These are phyloP conservation scores for Epizoanthus stellaris DNA, from an alignment of 92 coral and sea anemone genomes.

Conservation along the genomic window DNA sequence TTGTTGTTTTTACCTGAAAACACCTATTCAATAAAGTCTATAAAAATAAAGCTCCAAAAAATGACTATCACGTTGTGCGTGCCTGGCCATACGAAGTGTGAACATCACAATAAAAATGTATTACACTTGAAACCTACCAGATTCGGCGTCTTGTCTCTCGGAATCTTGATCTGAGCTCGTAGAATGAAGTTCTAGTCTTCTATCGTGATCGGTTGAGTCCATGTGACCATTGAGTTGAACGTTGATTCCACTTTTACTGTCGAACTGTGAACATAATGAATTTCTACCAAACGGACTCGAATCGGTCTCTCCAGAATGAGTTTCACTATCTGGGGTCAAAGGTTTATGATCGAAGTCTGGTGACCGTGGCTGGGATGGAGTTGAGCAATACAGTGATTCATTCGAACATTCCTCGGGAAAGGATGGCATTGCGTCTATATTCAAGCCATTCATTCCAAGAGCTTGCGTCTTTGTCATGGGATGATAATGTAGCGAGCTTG, in stretches of 20 bases:
- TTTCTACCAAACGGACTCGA: conserved; percentile 9
- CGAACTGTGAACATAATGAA: conserved; percentile 36
- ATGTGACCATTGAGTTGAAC: conserved; percentile 28
- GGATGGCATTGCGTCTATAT: conserved; percentile 83
- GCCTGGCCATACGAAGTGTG: background rate
- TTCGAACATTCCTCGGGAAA: conserved; percentile 91
- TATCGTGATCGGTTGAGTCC: conserved; percentile 38
- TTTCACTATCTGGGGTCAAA: conserved; percentile 66
- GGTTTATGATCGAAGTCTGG: conserved; percentile 68
- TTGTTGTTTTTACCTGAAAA: conserved; percentile 65
- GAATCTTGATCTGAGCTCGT: conserved; percentile 72
- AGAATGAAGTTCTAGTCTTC: conserved; percentile 50
- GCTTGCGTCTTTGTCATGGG: conserved; percentile 66
- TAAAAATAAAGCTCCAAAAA: background rate
- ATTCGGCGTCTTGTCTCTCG: conserved; percentile 87
- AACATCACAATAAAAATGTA: background rate
- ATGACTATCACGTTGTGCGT: background rate
- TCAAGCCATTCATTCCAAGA: conserved; percentile 75
- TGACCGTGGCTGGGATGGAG: conserved; percentile 71
- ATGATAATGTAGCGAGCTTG: conserved; percentile 59
- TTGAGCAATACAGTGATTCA: conserved; percentile 89
- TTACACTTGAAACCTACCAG: conserved; percentile 73
- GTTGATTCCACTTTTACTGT: conserved; percentile 34
- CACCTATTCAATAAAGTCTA: conserved; percentile 34
- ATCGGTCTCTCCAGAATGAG: conserved; percentile 53